Conservation (phyloP, 2,113 vertebrate species). For the Columba livia region DNA sequence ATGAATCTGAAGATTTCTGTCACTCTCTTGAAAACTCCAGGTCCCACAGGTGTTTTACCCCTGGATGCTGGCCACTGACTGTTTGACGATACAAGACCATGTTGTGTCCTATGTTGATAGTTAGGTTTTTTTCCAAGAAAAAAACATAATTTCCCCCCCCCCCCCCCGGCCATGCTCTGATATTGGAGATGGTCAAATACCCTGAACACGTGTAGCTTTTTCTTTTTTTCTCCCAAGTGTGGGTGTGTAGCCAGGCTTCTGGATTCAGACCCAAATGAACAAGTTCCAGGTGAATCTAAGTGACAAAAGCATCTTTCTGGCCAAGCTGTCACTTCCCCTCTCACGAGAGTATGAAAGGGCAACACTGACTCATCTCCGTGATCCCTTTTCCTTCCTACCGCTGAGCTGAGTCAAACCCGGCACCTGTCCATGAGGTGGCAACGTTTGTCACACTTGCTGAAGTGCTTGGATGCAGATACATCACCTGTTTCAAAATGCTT, state of each 20-base stretch:
- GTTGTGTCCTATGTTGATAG: neutral
- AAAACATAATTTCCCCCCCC: neutral
- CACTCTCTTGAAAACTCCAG: neutral
- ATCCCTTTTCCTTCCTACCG: constrained; percentile 35
- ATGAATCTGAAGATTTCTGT: neutral
- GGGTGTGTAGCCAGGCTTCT: neutral
- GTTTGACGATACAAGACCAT: neutral
- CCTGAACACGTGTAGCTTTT: neutral
- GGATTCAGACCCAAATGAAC: neutral
- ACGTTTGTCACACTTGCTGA: constrained; percentile 43
- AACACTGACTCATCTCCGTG: constrained; percentile 48
- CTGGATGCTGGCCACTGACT: neutral
- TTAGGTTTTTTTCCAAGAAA: neutral
- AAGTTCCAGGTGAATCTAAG: constrained; percentile 1
- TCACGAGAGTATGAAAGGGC: neutral
- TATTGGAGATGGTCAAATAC: neutral
- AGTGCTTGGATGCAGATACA: neutral
- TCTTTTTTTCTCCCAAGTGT: neutral
- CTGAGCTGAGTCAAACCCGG: constrained; percentile 37
- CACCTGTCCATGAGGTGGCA: constrained; percentile 66
- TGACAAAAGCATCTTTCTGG: constrained; percentile 1
- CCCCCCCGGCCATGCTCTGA: neutral
- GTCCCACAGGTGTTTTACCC: neutral
- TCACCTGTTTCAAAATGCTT: neutral
- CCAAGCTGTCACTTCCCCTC: neutral